These are phyloP conservation scores for Myiopsitta monachus DNA, from an alignment of 2,113 vertebrate species.

Conservation along the genomic window DNA sequence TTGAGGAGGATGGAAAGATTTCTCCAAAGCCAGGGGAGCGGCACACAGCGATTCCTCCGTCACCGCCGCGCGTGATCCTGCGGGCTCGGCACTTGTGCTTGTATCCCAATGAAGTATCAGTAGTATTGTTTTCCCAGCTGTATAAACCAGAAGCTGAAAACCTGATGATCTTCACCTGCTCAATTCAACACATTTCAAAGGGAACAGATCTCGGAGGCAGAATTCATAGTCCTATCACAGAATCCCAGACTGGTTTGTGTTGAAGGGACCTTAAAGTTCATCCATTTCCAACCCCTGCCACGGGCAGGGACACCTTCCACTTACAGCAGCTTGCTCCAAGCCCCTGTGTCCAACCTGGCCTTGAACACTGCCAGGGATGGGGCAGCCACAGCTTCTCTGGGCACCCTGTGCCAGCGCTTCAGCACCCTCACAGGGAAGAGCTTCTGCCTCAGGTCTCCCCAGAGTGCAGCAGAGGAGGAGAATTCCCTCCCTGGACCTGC, in stretches of 20 bases:
- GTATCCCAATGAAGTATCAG: neutral
- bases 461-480: too few species aligned
- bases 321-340: neutral
- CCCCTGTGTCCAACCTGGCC: too few species aligned
- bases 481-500: too few species aligned
- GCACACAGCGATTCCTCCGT: fast-evolving
- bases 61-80: fast-evolving
- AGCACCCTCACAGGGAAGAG: too few species aligned
- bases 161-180: neutral
- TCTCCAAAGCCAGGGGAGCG: neutral
- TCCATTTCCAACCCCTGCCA: neutral
- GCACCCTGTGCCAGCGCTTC: too few species aligned
- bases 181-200: neutral
- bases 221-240: neutral
- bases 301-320: neutral
- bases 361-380: too few species aligned
- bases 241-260: neutral
- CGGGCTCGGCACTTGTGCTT: fast-evolving
- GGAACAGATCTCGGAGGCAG: neutral
- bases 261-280: neutral
- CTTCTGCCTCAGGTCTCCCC: too few species aligned
- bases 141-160: neutral
- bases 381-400: too few species aligned
- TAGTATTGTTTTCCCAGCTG: neutral
- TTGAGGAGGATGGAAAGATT: neutral